Evolutionary conservation across 2,113 vertebrate species (phyloP), one percentile per base, ranked within the genome.

Genomic region (Hepsetus odoe): DNA sequence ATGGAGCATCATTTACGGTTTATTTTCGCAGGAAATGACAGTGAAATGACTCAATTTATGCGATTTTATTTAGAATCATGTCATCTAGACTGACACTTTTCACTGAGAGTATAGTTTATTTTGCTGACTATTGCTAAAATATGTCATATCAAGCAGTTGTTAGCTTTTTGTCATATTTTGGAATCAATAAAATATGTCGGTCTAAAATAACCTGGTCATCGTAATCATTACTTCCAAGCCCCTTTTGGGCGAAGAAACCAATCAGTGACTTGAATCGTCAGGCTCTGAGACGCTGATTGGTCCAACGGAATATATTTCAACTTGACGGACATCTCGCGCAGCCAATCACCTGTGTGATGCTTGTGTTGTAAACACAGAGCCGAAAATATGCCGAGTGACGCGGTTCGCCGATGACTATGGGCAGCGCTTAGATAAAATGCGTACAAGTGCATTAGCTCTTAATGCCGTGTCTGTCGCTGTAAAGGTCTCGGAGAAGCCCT

Each of bases 321-420:
- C 24, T 30, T 70, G 65, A 77, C 44, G 66, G 28, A 61, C 22
- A 26, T 35, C 14, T 76, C 70, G 1, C 35, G 40, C 64, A 53
- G 76, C 42, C 22, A 78, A 6, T 66, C 61, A 44, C 5, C 7
- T 55, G 32, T 65, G 40, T 75, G 53, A 28, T 42, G 46, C 49
- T 71, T 33, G 11, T 46, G 66, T 73, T 73, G 73, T 84, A 75
- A 81, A 81, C 58, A 79, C 74, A 44, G 53, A 46, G 64, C 40
- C 30, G 56, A 40, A 69, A 76, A 73, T 35, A 65, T 40, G 66
- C 35, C 62, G 10, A 24, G 30, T 66, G 32, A 65, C 61, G 59
- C 32, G 61, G 28, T 28, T 53, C 12, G n/a, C 2, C 14, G 40
- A n/a, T 55, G 35, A 55, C 40, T 24, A 44, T 22, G 40, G 30